Evolutionary conservation across 2,888 invertebrate species (phyloP).

Genomic region (Leptopterna dolabrata): DNA sequence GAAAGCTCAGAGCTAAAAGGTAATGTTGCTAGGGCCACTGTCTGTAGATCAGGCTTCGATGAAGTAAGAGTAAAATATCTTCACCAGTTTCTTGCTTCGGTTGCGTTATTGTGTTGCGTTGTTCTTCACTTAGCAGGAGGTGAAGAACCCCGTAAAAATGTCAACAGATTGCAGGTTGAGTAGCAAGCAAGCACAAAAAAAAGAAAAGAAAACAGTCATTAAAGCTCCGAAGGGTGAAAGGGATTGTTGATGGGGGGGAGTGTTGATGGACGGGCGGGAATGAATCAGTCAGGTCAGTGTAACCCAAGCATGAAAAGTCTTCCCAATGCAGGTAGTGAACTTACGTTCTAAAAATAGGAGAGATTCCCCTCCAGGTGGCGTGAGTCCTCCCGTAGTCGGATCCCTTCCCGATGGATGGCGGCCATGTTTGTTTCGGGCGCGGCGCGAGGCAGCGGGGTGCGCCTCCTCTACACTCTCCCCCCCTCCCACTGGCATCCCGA

Average conservation of each 20-base stretch:
- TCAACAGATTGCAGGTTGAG: not conserved
- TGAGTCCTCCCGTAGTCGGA: not conserved
- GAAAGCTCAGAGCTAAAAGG: too few relatives aligned
- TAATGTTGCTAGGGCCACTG: not conserved
- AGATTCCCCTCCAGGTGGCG: conserved; percentile 14
- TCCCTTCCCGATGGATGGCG: conserved; percentile 8
- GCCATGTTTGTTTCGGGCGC: conserved; percentile 44
- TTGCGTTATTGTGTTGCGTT: too few relatives aligned
- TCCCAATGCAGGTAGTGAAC: conserved; percentile 47
- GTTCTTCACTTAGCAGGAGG: not conserved
- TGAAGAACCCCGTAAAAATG: not conserved
- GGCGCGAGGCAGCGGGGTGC: not conserved
- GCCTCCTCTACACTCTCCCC: not conserved
- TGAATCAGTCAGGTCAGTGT: conserved; percentile 55
- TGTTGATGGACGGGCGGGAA: not conserved
- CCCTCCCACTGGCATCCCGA: not conserved
- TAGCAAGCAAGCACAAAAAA: not conserved
- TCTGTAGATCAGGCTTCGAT: too few relatives aligned
- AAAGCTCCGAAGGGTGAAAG: not conserved
- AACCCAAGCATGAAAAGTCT: conserved; percentile 45
- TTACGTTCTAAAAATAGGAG: conserved; percentile 41
- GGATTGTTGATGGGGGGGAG: not conserved
- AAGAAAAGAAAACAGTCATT: not conserved
- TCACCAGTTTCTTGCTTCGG: too few relatives aligned
- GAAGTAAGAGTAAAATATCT: too few relatives aligned